Conservation (phyloP, 2,797 vertebrate genomes). For the Labroides dimidiatus region DNA sequence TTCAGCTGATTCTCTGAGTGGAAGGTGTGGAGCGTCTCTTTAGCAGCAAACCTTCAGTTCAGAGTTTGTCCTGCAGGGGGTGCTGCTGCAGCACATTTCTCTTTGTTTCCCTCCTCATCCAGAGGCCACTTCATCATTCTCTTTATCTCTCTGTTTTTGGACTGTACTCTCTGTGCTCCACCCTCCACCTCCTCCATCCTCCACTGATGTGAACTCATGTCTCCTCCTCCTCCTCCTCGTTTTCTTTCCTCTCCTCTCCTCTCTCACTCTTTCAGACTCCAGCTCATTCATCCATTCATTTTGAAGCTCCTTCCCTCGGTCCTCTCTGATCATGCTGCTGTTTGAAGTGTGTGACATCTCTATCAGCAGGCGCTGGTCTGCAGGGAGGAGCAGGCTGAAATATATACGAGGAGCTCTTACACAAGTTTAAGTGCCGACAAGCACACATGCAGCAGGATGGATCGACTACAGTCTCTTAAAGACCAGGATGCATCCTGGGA, state of each 20-base stretch:
- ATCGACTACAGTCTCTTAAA: too few species aligned
- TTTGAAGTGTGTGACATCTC: constrained; percentile 54
- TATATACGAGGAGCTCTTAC: not conserved
- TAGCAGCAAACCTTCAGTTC: not conserved
- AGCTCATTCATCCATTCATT: constrained; percentile 29
- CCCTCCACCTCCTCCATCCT: constrained; percentile 23
- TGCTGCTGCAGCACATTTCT: constrained; percentile 33
- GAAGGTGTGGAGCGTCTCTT: too few species aligned
- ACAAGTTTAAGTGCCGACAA: not conserved
- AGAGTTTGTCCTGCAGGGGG: constrained; percentile 30
- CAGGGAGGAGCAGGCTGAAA: constrained; percentile 17
- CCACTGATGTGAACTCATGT: constrained; percentile 21
- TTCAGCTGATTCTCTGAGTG: too few species aligned
- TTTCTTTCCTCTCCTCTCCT: not conserved
- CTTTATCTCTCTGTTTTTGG: constrained; percentile 17
- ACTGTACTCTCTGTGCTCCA: constrained; percentile 15
- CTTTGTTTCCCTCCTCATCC: constrained; percentile 15
- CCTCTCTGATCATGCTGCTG: constrained; percentile 34
- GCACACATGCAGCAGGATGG: not conserved
- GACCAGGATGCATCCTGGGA: not conserved
- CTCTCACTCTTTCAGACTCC: not conserved
- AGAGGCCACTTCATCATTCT: constrained; percentile 39
- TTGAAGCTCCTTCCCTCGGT: constrained; percentile 33
- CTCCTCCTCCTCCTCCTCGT: not conserved
- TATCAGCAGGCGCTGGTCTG: too few species aligned